Evolutionary conservation across 2,113 vertebrate species (phyloP).

Genomic region (Choloepus hoffmanni): DNA sequence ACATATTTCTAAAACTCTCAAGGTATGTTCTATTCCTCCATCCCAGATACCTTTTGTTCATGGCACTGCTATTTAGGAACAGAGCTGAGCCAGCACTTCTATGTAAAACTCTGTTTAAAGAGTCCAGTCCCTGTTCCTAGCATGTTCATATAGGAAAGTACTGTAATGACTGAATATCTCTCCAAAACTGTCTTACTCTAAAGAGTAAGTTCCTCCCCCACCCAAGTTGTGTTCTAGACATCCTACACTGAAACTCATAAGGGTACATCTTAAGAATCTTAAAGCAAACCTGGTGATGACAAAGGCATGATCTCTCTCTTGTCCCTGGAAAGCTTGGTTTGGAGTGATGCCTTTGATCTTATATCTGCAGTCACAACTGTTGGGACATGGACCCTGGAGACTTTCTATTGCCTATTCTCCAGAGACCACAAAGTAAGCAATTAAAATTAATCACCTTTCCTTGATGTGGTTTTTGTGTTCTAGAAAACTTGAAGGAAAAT

Average conservation of each 20-base stretch:
- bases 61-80: neutral
- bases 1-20: neutral
- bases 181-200: neutral
- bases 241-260: neutral
- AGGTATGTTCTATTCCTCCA: neutral
- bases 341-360: neutral
- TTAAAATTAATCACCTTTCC: constrained; percentile 16
- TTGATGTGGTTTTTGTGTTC: neutral
- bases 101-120: neutral
- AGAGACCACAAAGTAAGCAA: neutral
- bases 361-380: neutral
- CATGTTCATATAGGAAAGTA: fast-evolving
- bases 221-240: too few species aligned
- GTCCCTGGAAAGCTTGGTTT: neutral
- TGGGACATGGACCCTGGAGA: neutral
- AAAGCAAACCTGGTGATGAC: constrained; percentile 32
- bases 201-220: fast-evolving
- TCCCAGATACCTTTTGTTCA: fast-evolving
- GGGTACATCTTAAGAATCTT: neutral
- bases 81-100: neutral
- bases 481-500: neutral
- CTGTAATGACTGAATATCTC: neutral
- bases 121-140: neutral
- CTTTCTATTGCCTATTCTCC: too few species aligned
- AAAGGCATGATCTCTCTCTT: neutral